Percentiles rank a stretch among this genome's conserved stretches.
Conservation (phyloP, 2,797 vertebrate genomes). For the Acrossocheilus fasciatus region DNA sequence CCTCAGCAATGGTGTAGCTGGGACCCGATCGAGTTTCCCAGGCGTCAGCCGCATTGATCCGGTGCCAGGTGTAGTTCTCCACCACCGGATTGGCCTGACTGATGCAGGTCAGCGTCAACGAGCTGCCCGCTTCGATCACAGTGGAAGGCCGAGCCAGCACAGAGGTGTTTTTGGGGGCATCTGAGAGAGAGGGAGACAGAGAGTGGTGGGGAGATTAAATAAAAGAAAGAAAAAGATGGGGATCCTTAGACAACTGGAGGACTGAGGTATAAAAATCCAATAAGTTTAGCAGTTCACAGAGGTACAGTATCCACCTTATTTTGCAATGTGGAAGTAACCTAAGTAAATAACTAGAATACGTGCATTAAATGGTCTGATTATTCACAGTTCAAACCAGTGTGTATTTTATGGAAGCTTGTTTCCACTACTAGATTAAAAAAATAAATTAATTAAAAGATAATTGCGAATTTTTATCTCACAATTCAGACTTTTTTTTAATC, state of each 20-base stretch:
- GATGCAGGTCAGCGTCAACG: slow-evolving; percentile 82
- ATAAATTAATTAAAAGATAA: background rate
- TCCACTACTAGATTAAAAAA: background rate
- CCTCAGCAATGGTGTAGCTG: slow-evolving; percentile 79
- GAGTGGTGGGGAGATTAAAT: background rate
- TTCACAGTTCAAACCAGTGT: background rate
- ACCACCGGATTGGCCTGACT: slow-evolving; percentile 81
- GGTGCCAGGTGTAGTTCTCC: slow-evolving; percentile 84
- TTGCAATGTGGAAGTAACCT: background rate
- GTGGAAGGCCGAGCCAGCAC: slow-evolving; percentile 79
- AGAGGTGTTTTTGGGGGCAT: slow-evolving; percentile 82
- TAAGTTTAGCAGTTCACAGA: background rate
- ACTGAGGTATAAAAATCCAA: background rate
- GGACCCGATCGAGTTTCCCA: slow-evolving; percentile 78
- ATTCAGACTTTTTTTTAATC: no score
- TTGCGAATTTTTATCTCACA: background rate
- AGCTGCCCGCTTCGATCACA: slow-evolving; percentile 80
- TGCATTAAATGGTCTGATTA: background rate
- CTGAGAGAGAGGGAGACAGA: slow-evolving; percentile 61
- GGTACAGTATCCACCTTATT: background rate
- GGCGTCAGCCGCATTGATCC: slow-evolving; percentile 66
- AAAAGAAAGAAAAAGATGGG: background rate
- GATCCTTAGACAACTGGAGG: background rate
- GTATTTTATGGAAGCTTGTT: background rate
- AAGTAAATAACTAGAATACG: background rate